Percentiles rank a stretch among this genome's conserved stretches.
These are phyloP conservation scores for Coelinius sp. DNA, from an alignment of 2,888 invertebrate genomes.

Conservation along the genomic window DNA sequence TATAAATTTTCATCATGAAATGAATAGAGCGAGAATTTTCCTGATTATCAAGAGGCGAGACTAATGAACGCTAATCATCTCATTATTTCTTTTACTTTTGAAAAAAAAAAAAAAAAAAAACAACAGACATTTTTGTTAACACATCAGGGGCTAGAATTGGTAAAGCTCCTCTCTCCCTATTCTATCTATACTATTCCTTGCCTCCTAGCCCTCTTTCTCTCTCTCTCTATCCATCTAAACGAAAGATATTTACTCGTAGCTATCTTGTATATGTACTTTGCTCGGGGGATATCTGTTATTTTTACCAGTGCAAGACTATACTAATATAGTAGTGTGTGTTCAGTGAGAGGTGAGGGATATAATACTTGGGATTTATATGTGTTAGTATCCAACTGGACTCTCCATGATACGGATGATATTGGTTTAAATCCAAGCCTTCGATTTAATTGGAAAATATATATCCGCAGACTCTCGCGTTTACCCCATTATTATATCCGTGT, in stretches of 20 bases:
- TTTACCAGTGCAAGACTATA: conserved; percentile 12
- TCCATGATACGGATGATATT: conserved; percentile 24
- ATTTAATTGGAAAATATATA: conserved; percentile 37
- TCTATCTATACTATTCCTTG: conserved; percentile 20
- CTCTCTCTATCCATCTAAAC: conserved; percentile 18
- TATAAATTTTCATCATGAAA: no score
- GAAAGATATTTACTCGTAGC: conserved; percentile 14
- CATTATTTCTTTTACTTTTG: neutral
- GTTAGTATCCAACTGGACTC: conserved; percentile 18
- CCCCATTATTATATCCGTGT: conserved; percentile 28
- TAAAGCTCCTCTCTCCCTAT: conserved; percentile 13
- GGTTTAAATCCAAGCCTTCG: conserved; percentile 26
- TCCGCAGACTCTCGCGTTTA: conserved; percentile 7
- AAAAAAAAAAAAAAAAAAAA: no score
- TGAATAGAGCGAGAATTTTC: no score
- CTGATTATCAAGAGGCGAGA: no score
- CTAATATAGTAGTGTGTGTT: no score
- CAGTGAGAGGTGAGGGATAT: conserved; percentile 5
- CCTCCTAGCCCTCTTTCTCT: neutral
- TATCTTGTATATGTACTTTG: conserved; percentile 18
- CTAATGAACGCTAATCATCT: neutral
- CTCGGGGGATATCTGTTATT: conserved; percentile 11
- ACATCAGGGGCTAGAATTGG: neutral
- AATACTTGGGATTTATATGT: conserved; percentile 6
- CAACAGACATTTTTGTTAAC: neutral